Conservation (phyloP, 2,797 vertebrate species). For the Mormyrus proboscirostris region DNA sequence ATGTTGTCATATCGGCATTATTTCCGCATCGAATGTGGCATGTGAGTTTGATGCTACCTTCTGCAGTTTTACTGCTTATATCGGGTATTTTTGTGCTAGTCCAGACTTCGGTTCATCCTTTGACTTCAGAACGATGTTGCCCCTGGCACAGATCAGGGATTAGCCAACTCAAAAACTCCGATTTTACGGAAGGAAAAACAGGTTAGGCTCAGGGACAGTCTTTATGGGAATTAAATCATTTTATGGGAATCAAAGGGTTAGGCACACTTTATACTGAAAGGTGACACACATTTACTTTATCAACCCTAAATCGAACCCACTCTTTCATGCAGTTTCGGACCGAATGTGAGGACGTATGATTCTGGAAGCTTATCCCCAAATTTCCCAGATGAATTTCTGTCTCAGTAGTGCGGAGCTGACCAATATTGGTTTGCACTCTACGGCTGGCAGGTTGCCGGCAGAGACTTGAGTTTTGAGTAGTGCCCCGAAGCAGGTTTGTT, state of each 20-base stretch:
- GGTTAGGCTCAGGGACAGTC: not conserved
- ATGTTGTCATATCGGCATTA: not conserved
- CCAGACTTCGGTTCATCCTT: not conserved
- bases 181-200: not conserved
- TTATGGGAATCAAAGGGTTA: not conserved
- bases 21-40: not conserved
- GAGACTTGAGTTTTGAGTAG: not conserved
- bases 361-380: not conserved
- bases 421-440: not conserved
- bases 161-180: not conserved
- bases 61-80: not conserved
- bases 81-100: not conserved
- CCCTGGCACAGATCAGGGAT: not conserved
- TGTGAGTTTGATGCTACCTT: not conserved
- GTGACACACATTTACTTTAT: not conserved
- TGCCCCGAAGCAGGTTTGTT: not conserved
- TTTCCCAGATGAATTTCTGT: not conserved
- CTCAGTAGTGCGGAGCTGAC: not conserved
- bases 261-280: not conserved
- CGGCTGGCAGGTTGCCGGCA: not conserved
- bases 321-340: not conserved
- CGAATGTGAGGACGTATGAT: not conserved
- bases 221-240: not conserved
- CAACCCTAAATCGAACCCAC: not conserved
- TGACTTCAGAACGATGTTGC: not conserved